Percentiles rank a stretch among this genome's conserved stretches.
These are phyloP conservation scores for Seriola dumerili DNA, from an alignment of 2,113 vertebrate genomes.

Conservation along the genomic window DNA sequence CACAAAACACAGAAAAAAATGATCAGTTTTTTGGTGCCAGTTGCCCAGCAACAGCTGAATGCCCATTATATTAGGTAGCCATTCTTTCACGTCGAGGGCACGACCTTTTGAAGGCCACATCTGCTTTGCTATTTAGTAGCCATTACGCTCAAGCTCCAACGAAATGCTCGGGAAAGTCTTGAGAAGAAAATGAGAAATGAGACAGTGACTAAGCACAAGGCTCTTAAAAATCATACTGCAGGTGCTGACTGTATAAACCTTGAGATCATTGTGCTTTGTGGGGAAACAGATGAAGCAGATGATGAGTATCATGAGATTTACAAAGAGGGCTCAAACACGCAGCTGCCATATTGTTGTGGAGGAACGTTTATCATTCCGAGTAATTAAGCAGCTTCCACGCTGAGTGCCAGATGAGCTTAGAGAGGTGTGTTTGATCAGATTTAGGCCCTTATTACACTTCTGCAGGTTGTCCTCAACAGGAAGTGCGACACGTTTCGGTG, in stretches of 20 bases:
- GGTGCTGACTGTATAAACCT: background rate
- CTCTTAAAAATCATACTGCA: no score
- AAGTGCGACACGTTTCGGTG: background rate
- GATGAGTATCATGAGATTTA: conserved; percentile 22
- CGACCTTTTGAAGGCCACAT: background rate
- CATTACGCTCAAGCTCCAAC: no score
- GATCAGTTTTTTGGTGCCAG: background rate
- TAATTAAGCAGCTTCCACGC: conserved; percentile 14
- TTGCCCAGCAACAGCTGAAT: background rate
- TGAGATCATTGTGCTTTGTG: background rate
- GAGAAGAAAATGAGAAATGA: background rate
- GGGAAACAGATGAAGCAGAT: background rate
- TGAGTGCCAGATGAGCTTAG: conserved; percentile 17
- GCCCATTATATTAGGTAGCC: background rate
- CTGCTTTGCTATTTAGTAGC: background rate
- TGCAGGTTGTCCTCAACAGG: background rate
- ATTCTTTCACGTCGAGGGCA: background rate
- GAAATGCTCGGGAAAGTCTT: background rate
- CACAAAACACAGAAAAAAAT: background rate
- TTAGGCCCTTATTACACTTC: conserved; percentile 2
- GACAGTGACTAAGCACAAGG: no score
- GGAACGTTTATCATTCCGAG: conserved; percentile 4
- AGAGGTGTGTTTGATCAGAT: conserved; percentile 36
- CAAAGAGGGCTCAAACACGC: background rate
- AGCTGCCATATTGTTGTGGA: background rate